A percentile compares a stretch with the other conserved stretches of the same genome.
Conservation (phyloP, 35 echinoderm and acorn worm genomes). For the Patiria miniata region DNA sequence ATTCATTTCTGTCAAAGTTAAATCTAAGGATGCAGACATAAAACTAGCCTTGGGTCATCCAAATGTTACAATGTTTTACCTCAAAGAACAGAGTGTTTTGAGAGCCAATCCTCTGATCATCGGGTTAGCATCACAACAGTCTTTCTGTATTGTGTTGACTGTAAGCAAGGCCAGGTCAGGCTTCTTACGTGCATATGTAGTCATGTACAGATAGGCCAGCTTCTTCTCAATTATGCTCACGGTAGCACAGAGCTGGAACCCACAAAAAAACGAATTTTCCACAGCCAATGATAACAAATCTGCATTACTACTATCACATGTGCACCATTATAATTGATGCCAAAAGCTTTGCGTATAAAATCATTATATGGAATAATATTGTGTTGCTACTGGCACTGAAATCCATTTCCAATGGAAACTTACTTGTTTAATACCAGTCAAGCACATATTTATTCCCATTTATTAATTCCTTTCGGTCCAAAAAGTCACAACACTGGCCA, state of each 20-base stretch:
- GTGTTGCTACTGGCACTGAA: no score
- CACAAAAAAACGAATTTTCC: background rate
- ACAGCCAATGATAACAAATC: background rate
- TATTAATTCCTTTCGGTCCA: no score
- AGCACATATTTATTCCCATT: no score
- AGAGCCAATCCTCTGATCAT: constrained; percentile 95
- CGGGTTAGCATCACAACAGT: constrained; percentile 80
- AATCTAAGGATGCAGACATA: no score
- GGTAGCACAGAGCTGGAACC: constrained; percentile 79
- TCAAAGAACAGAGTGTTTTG: constrained; percentile 86
- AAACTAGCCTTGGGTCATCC: no score
- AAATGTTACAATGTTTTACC: constrained; percentile 33
- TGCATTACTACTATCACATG: background rate
- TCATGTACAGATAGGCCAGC: constrained; percentile 93
- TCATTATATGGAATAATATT: background rate
- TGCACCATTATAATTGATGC: background rate
- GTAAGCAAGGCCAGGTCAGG: constrained; percentile 77
- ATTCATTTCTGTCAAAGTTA: no score
- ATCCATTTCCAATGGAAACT: no score
- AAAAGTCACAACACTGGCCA: no score
- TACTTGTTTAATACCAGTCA: no score
- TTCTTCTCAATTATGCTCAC: constrained; percentile 77
- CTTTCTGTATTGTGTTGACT: constrained; percentile 87
- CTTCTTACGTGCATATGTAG: constrained; percentile 64
- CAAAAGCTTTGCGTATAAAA: background rate